Percentiles rank a stretch among this genome's conserved stretches.
Conservation (phyloP, 2,113 vertebrate species). For the Scomber japonicus region DNA sequence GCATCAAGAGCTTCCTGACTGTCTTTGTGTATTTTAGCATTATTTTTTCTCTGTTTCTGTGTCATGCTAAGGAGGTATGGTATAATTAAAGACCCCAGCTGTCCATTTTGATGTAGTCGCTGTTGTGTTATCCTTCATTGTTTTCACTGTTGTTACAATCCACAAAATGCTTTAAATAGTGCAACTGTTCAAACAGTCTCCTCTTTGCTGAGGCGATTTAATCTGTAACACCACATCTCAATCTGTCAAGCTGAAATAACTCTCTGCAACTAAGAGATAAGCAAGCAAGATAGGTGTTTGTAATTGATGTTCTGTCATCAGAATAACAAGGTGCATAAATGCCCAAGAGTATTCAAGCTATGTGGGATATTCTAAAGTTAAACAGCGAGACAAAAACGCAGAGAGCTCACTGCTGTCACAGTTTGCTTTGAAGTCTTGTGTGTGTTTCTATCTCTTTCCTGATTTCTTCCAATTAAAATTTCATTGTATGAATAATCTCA, state of each 20-base stretch:
- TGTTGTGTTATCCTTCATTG: slow-evolving; percentile 50
- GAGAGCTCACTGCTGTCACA: slow-evolving; percentile 37
- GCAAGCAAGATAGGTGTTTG: slow-evolving; percentile 54
- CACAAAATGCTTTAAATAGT: slow-evolving; percentile 55
- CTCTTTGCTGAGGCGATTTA: slow-evolving; percentile 56
- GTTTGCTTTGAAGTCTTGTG: slow-evolving; percentile 53
- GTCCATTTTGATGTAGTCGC: slow-evolving; percentile 46
- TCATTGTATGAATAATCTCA: slow-evolving; percentile 67
- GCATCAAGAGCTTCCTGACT: background rate
- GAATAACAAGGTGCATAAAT: slow-evolving; percentile 64
- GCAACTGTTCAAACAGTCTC: slow-evolving; percentile 57
- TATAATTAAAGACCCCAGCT: slow-evolving; percentile 55
- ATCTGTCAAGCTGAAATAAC: slow-evolving; percentile 56
- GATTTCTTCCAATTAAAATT: slow-evolving; percentile 64
- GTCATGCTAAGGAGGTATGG: slow-evolving; percentile 36
- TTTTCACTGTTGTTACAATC: slow-evolving; percentile 46
- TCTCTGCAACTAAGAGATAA: slow-evolving; percentile 67
- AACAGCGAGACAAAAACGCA: slow-evolving; percentile 50
- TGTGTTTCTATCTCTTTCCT: slow-evolving; percentile 31
- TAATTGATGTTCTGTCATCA: slow-evolving; percentile 77
- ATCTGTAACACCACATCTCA: slow-evolving; percentile 63
- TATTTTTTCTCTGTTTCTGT: slow-evolving; percentile 31
- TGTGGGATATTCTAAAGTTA: slow-evolving; percentile 50
- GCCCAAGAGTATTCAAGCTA: slow-evolving; percentile 57
- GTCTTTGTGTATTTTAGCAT: background rate